Conservation (phyloP, 2,113 vertebrate genomes). For the Rhynchomys soricoides region DNA sequence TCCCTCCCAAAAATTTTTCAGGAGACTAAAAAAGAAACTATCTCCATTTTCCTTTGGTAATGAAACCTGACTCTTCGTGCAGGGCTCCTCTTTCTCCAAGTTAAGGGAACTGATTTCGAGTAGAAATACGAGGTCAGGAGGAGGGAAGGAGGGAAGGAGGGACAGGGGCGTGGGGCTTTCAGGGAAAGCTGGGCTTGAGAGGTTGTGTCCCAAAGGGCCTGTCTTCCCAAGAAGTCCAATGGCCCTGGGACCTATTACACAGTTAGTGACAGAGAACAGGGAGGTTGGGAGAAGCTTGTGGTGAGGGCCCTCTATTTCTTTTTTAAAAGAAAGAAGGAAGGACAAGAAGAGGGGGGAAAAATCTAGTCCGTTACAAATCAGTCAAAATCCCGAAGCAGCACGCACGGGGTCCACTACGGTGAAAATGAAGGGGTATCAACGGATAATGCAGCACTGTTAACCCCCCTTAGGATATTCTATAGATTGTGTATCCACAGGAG, state of each 20-base stretch:
- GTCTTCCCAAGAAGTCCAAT: not conserved
- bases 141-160: not conserved
- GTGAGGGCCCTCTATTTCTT: not conserved
- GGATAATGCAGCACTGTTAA: no score
- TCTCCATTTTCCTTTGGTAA: not conserved
- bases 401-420: not conserved
- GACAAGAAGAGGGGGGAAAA: fast-evolving
- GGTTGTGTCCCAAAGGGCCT: not conserved
- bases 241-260: fast-evolving
- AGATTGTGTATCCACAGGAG: not conserved
- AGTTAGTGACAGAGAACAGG: not conserved
- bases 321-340: not conserved
- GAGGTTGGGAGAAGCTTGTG: not conserved
- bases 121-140: not conserved
- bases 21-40: not conserved
- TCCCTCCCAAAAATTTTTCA: not conserved
- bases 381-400: not conserved
- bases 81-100: not conserved
- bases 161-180: not conserved
- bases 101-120: not conserved
- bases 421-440: fast-evolving
- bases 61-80: not conserved
- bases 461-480: not conserved
- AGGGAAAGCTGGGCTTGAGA: not conserved
- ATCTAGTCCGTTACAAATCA: not conserved